Evolutionary conservation across 2,797 vertebrate genomes (phyloP), one percentile per base, ranked within the genome.

Genomic region (Anabas testudineus): DNA sequence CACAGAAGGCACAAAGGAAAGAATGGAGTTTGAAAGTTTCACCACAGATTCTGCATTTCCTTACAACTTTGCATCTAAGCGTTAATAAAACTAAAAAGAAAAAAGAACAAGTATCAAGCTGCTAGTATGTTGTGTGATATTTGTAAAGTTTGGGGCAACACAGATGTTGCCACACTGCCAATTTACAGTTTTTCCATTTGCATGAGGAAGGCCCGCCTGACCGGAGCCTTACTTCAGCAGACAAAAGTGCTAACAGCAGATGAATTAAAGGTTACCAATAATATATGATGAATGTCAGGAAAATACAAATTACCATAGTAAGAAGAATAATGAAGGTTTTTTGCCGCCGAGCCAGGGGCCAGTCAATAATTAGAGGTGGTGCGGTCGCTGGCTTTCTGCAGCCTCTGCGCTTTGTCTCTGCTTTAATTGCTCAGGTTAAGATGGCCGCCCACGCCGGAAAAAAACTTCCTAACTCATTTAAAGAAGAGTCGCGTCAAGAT

Each of bases 251-350:
- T 93, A 96, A 95, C 96, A 96, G 92, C 91, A 91, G 94, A 94
- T 93, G 93, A 96, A 96, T 95, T 96, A 96, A 97, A 98, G 96
- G 95, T 97, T 97, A 96, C 72, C 53, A 78, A 85, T 88, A 81
- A 87, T 89, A 87, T 87, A 93, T 93, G 91, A 95, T 93, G 93
- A 94, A 94, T 93, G 93, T 92, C 94, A 94, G 83, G 90, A 91
- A 93, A 92, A 76, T 67, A 94, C 92, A 95, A 96, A 95, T 95
- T 92, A 94, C 91, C 65, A 24, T 76, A 79, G 90, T 86, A 87
- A 91, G 92, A 93, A 91, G 85, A 91, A 70, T 94, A 94, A 95
- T 88, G 88, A 93, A 91, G 86, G 74, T 81, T 24, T 22, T 68
- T 65, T 56, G 70, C 85, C n/a, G 32, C 71, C 58, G 73, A 87